A percentile compares a stretch with the other conserved stretches of the same genome.
Conservation (phyloP, 2,888 invertebrate species). For the Trichogramma dendrolimi region DNA sequence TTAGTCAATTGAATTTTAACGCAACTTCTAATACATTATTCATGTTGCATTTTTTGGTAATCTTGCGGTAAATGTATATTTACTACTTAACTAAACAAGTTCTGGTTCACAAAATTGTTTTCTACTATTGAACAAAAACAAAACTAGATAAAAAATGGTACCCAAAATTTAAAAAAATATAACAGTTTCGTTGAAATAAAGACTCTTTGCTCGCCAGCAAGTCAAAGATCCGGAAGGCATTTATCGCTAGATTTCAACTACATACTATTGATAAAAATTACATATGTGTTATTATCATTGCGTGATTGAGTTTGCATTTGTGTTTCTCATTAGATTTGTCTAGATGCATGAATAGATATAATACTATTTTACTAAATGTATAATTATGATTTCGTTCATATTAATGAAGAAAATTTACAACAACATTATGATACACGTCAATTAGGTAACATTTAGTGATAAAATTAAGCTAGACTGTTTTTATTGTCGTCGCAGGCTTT, state of each 20-base stretch:
- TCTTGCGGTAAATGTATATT: not conserved
- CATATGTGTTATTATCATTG: slow-evolving; percentile 14
- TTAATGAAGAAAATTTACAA: too few species aligned
- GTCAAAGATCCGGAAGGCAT: slow-evolving; percentile 30
- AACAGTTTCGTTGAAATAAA: slow-evolving; percentile 15
- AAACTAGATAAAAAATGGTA: slow-evolving; percentile 11
- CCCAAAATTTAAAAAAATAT: slow-evolving; percentile 16
- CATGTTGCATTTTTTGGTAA: not conserved
- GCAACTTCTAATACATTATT: too few species aligned
- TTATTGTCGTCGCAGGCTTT: slow-evolving; percentile 24
- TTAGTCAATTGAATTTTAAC: too few species aligned
- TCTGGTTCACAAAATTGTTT: not conserved
- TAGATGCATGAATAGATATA: slow-evolving; percentile 27
- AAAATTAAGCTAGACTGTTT: slow-evolving; percentile 27
- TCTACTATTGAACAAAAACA: slow-evolving; percentile 17
- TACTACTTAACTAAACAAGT: slow-evolving; percentile 2
- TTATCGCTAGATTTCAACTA: slow-evolving; percentile 14
- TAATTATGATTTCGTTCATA: too few species aligned
- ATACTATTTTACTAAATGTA: slow-evolving; percentile 21
- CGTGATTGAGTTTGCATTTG: too few species aligned
- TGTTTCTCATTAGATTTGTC: slow-evolving; percentile 19
- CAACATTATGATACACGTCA: not conserved
- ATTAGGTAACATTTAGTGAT: slow-evolving; percentile 25
- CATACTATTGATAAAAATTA: slow-evolving; percentile 13
- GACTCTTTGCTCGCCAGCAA: slow-evolving; percentile 30